Percentiles rank a stretch among this genome's conserved stretches.
Conservation (phyloP, 2,888 invertebrate species). For the Agrochola macilenta region DNA sequence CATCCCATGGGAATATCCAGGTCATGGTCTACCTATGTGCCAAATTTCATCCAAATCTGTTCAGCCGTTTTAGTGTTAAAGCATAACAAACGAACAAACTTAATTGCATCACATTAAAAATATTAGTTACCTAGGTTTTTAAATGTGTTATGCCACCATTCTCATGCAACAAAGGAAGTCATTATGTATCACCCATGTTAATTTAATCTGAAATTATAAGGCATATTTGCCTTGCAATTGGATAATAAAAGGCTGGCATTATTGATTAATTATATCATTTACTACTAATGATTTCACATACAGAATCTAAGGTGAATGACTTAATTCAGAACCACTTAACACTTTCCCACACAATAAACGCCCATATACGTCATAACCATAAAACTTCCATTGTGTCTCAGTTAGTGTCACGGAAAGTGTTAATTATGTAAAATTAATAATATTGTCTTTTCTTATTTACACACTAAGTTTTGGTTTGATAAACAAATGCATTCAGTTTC, state of each 20-base stretch:
- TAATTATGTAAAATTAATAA: constrained; percentile 5
- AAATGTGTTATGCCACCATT: not conserved
- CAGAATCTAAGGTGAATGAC: constrained; percentile 6
- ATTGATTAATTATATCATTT: constrained; percentile 20
- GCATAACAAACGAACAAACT: too few relatives aligned
- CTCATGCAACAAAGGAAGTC: not conserved
- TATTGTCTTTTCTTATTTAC: constrained; percentile 34
- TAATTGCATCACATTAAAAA: too few relatives aligned
- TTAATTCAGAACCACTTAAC: constrained; percentile 7
- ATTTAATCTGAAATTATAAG: not conserved
- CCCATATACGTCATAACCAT: too few relatives aligned
- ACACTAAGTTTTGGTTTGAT: constrained; percentile 5
- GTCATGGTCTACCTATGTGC: too few relatives aligned
- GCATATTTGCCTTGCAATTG: not conserved
- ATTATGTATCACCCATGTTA: not conserved
- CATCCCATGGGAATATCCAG: too few relatives aligned
- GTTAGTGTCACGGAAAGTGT: too few relatives aligned
- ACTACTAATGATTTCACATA: constrained; percentile 28
- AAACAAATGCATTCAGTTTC: constrained; percentile 13
- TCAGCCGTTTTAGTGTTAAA: too few relatives aligned
- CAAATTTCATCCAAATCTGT: too few relatives aligned
- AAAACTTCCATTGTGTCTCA: too few relatives aligned
- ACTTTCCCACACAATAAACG: too few relatives aligned
- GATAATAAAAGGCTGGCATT: constrained; percentile 5
- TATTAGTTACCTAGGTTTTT: too few relatives aligned